Evolutionary conservation across 2,797 vertebrate species (phyloP).

Genomic region (Xyrichtys novacula): DNA sequence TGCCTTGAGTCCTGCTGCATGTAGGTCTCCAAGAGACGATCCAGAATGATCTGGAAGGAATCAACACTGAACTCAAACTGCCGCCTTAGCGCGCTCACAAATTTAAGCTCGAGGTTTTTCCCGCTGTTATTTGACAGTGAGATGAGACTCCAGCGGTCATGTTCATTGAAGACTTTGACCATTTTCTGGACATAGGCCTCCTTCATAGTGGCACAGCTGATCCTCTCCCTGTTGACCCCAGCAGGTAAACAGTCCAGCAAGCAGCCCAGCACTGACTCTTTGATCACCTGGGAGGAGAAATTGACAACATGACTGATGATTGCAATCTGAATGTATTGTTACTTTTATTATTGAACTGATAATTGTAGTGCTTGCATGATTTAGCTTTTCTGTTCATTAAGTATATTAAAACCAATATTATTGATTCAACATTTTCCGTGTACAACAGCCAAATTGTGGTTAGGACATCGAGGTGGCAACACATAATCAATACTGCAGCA

Average conservation of each 20-base stretch:
- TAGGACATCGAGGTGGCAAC: slow-evolving; percentile 8
- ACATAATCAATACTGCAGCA: slow-evolving; percentile 23
- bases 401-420: slow-evolving; percentile 14
- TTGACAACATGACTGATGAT: slow-evolving; percentile 54
- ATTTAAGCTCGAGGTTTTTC: slow-evolving; percentile 97
- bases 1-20: slow-evolving; percentile 81
- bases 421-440: slow-evolving; percentile 14
- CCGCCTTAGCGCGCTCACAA: slow-evolving; percentile 90
- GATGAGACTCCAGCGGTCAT: slow-evolving; percentile 98
- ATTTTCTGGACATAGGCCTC: slow-evolving; percentile 99
- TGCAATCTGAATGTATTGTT: slow-evolving; percentile 19
- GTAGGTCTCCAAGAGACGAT: slow-evolving; percentile 90
- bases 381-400: slow-evolving; percentile 17
- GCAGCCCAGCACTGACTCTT: slow-evolving; percentile 93
- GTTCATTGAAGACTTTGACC: slow-evolving; percentile 94
- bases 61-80: slow-evolving; percentile 99
- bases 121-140: slow-evolving; percentile 97
- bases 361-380: slow-evolving; percentile 7
- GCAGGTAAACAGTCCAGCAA: slow-evolving; percentile 92
- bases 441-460: background rate
- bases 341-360: slow-evolving; percentile 13
- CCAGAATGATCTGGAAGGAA: slow-evolving; percentile 97
- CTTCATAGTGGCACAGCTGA: slow-evolving; percentile 94
- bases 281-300: slow-evolving; percentile 88
- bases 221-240: slow-evolving; percentile 95